phyloP scores from a whole-genome alignment of 1,140 invertebrate genomes.

The Drosophila teissieri region DNA sequence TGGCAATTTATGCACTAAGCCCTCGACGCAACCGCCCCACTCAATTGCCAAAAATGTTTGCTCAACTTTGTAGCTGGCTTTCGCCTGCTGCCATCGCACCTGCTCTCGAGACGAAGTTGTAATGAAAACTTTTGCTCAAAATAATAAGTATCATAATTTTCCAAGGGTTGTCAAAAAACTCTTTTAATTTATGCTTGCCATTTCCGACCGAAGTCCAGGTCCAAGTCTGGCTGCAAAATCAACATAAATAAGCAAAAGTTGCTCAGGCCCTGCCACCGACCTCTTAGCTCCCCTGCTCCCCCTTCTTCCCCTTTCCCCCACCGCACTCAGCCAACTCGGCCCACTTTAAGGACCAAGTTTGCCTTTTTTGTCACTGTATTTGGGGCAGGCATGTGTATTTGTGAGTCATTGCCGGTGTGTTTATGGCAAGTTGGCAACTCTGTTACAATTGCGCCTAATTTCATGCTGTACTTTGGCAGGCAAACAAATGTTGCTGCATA shows the following conservation, averaged over 20 bases:
- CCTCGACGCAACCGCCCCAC: conserved; percentile 16
- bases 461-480: conserved; percentile 71
- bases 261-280: conserved; percentile 18
- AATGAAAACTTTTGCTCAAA: conserved; percentile 71
- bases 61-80: conserved; percentile 48
- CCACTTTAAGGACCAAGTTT: conserved; percentile 72
- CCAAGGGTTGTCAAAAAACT: conserved; percentile 81
- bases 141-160: conserved; percentile 83
- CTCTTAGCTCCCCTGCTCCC: conserved; percentile 1
- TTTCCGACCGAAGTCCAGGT: conserved; percentile 71
- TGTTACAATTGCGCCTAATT: conserved; percentile 83
- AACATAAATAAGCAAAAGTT: conserved; percentile 81
- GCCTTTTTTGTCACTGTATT: conserved; percentile 56
- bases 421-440: conserved; percentile 80
- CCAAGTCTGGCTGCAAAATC: conserved; percentile 74
- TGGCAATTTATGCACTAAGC: conserved; percentile 60
- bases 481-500: conserved; percentile 81
- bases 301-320: neutral
- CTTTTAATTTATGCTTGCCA: conserved; percentile 81
- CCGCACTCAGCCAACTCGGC: conserved; percentile 4
- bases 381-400: conserved; percentile 13
- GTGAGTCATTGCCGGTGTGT: conserved; percentile 63
- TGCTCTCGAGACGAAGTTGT: conserved; percentile 51
- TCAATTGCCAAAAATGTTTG: conserved; percentile 54
- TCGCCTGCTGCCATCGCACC: conserved; percentile 17